Percentiles rank a stretch among this genome's conserved stretches.
Conservation (phyloP, 2,888 invertebrate genomes). For the Volucella zonaria region DNA sequence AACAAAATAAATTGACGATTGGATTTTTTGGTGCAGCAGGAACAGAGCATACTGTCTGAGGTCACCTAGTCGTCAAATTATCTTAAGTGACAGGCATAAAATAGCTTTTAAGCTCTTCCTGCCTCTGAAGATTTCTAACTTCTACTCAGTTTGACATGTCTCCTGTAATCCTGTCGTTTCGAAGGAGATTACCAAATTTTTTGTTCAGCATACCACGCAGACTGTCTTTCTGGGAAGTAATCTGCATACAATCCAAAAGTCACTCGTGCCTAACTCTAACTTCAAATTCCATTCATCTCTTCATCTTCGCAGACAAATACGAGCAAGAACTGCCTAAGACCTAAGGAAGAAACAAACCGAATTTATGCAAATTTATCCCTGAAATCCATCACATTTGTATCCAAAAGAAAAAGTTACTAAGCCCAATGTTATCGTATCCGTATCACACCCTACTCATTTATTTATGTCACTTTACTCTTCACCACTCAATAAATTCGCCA, state of each 20-base stretch:
- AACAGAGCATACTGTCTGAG: too few species aligned
- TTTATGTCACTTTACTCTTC: conserved; percentile 71
- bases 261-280: not conserved
- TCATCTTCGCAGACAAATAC: conserved; percentile 28
- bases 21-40: too few species aligned
- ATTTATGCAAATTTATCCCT: conserved; percentile 64
- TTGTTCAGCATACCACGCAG: too few species aligned
- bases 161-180: too few species aligned
- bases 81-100: too few species aligned
- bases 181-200: too few species aligned
- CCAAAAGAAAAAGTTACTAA: conserved; percentile 37
- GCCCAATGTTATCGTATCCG: conserved; percentile 61
- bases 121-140: too few species aligned
- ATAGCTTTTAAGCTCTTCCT: too few species aligned
- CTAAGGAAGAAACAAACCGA: conserved; percentile 33
- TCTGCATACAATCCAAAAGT: not conserved
- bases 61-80: too few species aligned
- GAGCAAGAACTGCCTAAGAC: conserved; percentile 5
- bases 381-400: conserved; percentile 62
- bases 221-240: too few species aligned
- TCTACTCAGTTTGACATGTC: too few species aligned
- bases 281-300: conserved; percentile 2
- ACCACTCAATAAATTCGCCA: conserved; percentile 66
- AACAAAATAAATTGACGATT: too few species aligned
- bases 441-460: conserved; percentile 60